Evolutionary conservation across 2,888 invertebrate genomes (phyloP).

Genomic region (Kuschelorhynchus macadamiae): DNA sequence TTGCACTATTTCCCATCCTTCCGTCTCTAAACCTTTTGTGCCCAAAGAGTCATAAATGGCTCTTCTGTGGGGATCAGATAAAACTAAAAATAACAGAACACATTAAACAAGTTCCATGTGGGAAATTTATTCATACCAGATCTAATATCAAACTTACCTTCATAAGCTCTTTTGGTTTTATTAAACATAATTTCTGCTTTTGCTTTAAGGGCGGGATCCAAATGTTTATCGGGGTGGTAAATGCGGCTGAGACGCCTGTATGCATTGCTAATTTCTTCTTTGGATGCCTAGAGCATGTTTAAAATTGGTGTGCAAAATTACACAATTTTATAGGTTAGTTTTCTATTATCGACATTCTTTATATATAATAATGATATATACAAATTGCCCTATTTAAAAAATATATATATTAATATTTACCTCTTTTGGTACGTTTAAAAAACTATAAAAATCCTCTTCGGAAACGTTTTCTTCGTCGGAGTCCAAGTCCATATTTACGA

Average conservation of each 20-base stretch:
- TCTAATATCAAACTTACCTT: slow-evolving; percentile 70
- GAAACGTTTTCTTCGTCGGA: slow-evolving; percentile 75
- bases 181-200: slow-evolving; percentile 95
- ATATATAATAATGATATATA: too few relatives aligned
- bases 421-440: slow-evolving; percentile 87
- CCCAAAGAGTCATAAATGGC: slow-evolving; percentile 95
- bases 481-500: slow-evolving; percentile 74
- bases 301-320: slow-evolving; percentile 12
- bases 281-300: slow-evolving; percentile 79
- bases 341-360: too few relatives aligned
- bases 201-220: slow-evolving; percentile 84
- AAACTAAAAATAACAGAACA: slow-evolving; percentile 72
- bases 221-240: slow-evolving; percentile 98
- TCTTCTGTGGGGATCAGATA: slow-evolving; percentile 92
- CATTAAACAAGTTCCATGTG: slow-evolving; percentile 11
- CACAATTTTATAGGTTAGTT: slow-evolving; percentile 46
- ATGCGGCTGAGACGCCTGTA: slow-evolving; percentile 92
- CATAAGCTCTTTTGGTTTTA: slow-evolving; percentile 93
- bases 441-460: slow-evolving; percentile 91
- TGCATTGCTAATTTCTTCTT: slow-evolving; percentile 93
- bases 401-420: too few relatives aligned
- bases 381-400: too few relatives aligned
- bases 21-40: slow-evolving; percentile 91
- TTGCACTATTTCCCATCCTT: slow-evolving; percentile 96
- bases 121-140: too few relatives aligned